A percentile compares a stretch with the other conserved stretches of the same genome.
Evolutionary conservation across 2,113 vertebrate genomes (phyloP).

Genomic region (Acanthochromis polyacanthus): DNA sequence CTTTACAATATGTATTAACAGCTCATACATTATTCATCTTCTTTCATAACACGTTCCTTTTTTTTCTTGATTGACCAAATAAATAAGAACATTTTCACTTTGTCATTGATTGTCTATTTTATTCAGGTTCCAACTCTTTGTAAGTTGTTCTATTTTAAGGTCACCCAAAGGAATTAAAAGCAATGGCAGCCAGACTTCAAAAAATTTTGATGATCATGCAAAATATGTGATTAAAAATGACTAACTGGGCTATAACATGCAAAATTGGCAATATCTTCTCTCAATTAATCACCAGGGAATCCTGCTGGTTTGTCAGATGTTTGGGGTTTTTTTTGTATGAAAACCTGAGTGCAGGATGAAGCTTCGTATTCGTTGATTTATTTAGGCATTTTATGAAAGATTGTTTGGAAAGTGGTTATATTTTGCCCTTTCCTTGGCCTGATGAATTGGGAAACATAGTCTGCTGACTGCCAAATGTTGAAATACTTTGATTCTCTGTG

Average conservation of each 20-base stretch:
- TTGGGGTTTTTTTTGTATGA: background rate
- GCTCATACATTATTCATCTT: too few species aligned
- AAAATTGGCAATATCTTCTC: background rate
- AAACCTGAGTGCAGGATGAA: background rate
- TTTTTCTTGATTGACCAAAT: too few species aligned
- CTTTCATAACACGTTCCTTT: too few species aligned
- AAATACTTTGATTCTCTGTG: constrained; percentile 20
- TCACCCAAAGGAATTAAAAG: too few species aligned
- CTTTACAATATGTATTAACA: too few species aligned
- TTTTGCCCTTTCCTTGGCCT: background rate
- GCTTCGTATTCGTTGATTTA: background rate
- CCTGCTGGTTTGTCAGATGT: background rate
- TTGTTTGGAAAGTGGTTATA: background rate
- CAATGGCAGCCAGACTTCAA: too few species aligned
- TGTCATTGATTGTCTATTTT: too few species aligned
- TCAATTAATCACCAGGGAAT: background rate
- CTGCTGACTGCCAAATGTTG: background rate
- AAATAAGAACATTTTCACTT: too few species aligned
- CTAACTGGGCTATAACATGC: background rate
- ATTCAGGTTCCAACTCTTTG: too few species aligned
- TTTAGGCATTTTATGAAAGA: background rate
- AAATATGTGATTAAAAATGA: background rate
- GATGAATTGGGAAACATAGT: constrained; percentile 1
- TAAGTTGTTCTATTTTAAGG: too few species aligned
- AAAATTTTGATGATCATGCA: too few species aligned